A percentile compares a stretch with the other conserved stretches of the same genome.
phyloP scores from a whole-genome alignment of 2,888 invertebrate species.

The Quadroppia sp. region DNA sequence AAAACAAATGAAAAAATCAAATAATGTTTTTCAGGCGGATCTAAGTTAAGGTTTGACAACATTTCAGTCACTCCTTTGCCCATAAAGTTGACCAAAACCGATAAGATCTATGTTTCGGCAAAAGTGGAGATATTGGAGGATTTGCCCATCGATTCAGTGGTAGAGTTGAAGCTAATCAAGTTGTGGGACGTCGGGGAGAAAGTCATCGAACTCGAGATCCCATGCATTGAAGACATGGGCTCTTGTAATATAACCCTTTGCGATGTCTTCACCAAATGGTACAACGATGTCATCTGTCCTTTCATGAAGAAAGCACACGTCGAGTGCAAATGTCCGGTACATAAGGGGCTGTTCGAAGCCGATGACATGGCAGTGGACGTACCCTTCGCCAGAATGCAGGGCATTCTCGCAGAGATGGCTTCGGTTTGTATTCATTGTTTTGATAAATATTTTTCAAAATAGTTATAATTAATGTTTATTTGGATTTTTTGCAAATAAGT shows the following conservation, averaged over 20 bases:
- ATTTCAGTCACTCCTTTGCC: constrained; percentile 33
- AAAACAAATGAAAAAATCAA: neutral
- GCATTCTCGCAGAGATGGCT: constrained; percentile 39
- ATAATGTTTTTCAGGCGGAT: neutral
- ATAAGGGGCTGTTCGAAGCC: neutral
- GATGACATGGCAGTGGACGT: constrained; percentile 12
- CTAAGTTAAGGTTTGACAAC: constrained; percentile 23
- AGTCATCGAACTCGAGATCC: constrained; percentile 16
- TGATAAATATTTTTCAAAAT: neutral
- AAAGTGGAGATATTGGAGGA: constrained; percentile 30
- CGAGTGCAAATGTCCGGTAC: constrained; percentile 24
- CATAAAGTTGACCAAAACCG: constrained; percentile 33
- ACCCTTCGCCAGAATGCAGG: constrained; percentile 33
- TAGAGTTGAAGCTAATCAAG: constrained; percentile 30
- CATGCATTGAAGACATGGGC: constrained; percentile 40
- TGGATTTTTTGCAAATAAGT: constrained; percentile 20
- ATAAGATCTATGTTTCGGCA: constrained; percentile 17
- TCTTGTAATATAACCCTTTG: constrained; percentile 32
- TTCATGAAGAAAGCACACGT: constrained; percentile 5
- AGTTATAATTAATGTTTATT: constrained; percentile 12
- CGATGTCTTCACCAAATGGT: constrained; percentile 36
- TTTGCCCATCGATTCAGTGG: constrained; percentile 34
- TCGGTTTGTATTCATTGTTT: neutral
- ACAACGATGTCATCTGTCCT: constrained; percentile 40
- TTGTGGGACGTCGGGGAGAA: neutral